These are phyloP conservation scores for Engystomops pustulosus DNA, from an alignment of 2,113 vertebrate species.

Conservation along the genomic window DNA sequence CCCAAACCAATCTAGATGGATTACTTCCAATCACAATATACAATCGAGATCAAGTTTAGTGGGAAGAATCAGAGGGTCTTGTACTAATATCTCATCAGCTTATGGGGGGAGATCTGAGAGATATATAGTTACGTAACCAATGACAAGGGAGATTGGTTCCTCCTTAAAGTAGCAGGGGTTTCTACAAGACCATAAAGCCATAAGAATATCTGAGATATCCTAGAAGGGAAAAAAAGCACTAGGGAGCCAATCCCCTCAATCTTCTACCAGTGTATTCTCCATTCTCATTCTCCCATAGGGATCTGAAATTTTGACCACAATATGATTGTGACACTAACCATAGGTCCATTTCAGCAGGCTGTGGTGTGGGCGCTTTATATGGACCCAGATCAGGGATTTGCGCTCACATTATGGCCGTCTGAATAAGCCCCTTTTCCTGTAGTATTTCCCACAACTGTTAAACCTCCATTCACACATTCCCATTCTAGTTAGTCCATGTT, in stretches of 20 bases:
- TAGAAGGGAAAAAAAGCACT: slow-evolving; percentile 18
- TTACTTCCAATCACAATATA: not conserved
- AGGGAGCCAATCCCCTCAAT: not conserved
- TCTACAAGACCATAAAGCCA: slow-evolving; percentile 29
- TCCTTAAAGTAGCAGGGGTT: not conserved
- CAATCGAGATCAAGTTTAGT: not conserved
- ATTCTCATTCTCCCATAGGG: not conserved
- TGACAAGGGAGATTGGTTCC: not conserved
- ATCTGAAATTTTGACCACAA: too few relatives aligned
- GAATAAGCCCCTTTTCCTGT: not conserved
- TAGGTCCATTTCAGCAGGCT: too few relatives aligned
- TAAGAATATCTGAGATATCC: slow-evolving; percentile 33
- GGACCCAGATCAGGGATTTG: too few relatives aligned
- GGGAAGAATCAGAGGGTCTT: not conserved
- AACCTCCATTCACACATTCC: not conserved
- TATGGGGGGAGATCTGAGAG: not conserved
- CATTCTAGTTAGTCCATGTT: not conserved
- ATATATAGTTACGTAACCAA: not conserved
- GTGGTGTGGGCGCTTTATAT: too few relatives aligned
- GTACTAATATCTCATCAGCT: not conserved
- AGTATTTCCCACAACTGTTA: not conserved
- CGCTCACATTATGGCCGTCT: too few relatives aligned
- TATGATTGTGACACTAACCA: too few relatives aligned
- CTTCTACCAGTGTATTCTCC: not conserved
- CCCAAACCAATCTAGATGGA: not conserved